Evolutionary conservation across 2,797 vertebrate species (phyloP), one percentile per base, ranked within the genome.

Genomic region (Numenius phaeopus): DNA sequence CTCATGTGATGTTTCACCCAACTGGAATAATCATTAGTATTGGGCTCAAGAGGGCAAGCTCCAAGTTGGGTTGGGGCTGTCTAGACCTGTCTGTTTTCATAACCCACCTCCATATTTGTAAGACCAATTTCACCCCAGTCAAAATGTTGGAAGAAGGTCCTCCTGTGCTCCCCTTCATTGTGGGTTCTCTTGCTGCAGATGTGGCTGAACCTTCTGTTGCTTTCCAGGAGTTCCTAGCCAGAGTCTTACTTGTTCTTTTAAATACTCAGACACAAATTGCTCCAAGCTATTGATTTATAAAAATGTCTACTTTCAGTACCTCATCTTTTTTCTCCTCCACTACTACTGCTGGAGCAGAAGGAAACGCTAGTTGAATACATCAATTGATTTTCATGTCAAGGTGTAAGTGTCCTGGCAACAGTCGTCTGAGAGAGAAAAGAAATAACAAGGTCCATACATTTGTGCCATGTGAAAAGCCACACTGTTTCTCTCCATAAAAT

Each of bases 321-420:
- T 92, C 14, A 20, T 81, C 37, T 72, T 75, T 87, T 73, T 59
- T 54, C 27, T 58, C 18, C 4, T 64, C 18, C 37, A 47, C 50
- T 83, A 9, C 71, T 83, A 42, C 40, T 71, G 11, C 67, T 67
- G 55, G 44, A 90, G 88, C 8, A 82, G 47, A 89, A 87, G n/a
- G 75, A 87, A 94, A 84, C 3, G 7, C 29, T 59, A 62, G 57
- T 77, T 96, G 91, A 94, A 90, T 30, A 44, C 17, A 73, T 62
- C 34, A 27, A 79, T 73, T 96, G 93, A 92, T 95, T 94, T 94
- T 95, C 34, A 70, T 1, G 0, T 91, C 83, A 87, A 89, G 8
- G 44, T 87, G 19, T 54, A 82, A 79, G 7, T 87, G 66, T 59
- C 26, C 40, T 83, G 83, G 52, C 30, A 83, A 76, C 37, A 66